Evolutionary conservation across 2,113 vertebrate species (phyloP), one percentile per base, ranked within the genome.

Genomic region (Ginglymostoma cirratum): DNA sequence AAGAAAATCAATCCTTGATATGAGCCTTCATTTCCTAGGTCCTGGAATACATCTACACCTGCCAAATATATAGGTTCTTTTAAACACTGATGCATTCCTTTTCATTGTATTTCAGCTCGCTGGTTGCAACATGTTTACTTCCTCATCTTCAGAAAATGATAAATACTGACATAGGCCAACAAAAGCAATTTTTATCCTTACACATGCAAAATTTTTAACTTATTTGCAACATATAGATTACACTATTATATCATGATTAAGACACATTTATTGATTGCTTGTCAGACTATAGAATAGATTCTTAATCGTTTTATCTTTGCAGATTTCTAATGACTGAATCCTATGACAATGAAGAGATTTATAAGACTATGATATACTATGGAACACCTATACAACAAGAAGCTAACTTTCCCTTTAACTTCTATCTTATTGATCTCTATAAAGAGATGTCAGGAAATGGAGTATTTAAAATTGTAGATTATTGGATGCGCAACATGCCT

Each of bases 401-500:
- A 97, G 98, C 98, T 0, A 98, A 99, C 96, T 99, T 99, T 90
- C 98, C 99, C 66, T 98, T 99, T 96, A 99, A 99, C 96, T 98
- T 98, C 96, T 98, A 99, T 96, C 97, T 99, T 96, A 96, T 98
- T 96, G 97, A 98, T 87, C 96, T 99, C 27, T 97, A 97, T 34
- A 96, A 97, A 24, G 96, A 96, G 38, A 96, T 98, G 89, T 99
- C 98, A 0, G 98, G 98, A 95, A 96, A 96, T 72, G 97, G 96
- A 96, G 96, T 97, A 96, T 97, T 97, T 97, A 96, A 98, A 93
- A 97, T 98, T 27, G 98, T 99, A 69, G 52, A 98, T 67, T 97
- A 97, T 17, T 99, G 99, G 99, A 99, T 99, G 99, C 96, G 97
- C 96, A 99, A 98, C 96, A 99, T 99, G 98, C 99, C 99, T 2